phyloP scores from a whole-genome alignment of 2,113 vertebrate genomes.

The Colinus virginianus region DNA sequence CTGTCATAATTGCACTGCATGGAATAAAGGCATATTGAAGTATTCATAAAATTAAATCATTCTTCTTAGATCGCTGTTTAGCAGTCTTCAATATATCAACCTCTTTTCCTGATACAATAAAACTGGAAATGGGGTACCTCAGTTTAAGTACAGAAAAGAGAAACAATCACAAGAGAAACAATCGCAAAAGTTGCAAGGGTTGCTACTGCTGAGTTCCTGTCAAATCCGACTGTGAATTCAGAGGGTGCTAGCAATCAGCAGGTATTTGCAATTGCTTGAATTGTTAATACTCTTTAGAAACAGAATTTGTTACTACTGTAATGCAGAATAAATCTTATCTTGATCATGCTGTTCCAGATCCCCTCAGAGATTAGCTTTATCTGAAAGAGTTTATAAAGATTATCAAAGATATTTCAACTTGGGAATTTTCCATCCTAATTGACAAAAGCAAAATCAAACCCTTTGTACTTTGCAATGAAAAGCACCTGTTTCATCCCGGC shows the following conservation, averaged over 20 bases:
- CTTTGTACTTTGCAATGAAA: background rate
- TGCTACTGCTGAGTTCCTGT: background rate
- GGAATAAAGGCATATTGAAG: background rate
- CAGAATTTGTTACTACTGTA: background rate
- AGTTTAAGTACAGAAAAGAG: background rate
- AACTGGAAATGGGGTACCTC: background rate
- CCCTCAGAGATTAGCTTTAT: background rate
- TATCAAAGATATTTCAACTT: background rate
- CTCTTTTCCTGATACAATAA: background rate
- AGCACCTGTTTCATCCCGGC: background rate
- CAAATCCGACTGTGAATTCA: background rate
- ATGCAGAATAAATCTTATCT: background rate
- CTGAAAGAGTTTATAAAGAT: background rate
- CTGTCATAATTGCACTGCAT: background rate
- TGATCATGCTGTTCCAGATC: background rate
- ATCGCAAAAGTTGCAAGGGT: background rate
- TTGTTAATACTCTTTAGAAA: background rate
- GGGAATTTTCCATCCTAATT: background rate
- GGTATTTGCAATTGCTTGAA: background rate
- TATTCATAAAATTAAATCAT: background rate
- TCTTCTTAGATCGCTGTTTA: background rate
- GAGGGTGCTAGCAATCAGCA: background rate
- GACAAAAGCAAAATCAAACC: background rate
- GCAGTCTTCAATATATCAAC: background rate
- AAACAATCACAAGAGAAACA: background rate